These are phyloP conservation scores for Sciurus niger DNA, from an alignment of 2,113 vertebrate species.

Conservation along the genomic window DNA sequence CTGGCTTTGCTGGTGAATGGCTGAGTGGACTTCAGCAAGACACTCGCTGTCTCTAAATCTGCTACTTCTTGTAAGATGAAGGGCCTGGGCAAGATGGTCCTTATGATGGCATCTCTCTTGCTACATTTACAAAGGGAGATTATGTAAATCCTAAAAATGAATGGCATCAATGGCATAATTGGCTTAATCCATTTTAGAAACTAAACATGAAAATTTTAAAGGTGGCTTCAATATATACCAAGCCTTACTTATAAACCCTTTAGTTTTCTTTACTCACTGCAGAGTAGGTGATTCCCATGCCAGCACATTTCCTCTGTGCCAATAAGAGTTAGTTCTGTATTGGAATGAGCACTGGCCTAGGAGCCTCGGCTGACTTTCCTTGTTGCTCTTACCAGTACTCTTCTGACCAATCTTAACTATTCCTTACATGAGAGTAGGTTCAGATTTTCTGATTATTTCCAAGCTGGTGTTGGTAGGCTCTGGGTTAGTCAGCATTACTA, in stretches of 20 bases:
- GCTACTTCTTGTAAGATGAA: neutral
- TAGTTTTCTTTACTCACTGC: neutral
- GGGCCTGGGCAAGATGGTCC: neutral
- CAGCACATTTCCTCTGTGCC: neutral
- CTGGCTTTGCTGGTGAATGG: neutral
- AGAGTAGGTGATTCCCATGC: neutral
- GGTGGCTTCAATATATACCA: neutral
- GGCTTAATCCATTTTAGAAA: neutral
- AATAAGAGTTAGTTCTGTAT: neutral
- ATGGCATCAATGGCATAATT: neutral
- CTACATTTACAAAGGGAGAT: neutral
- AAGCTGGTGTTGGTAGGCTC: neutral
- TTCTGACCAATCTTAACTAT: neutral
- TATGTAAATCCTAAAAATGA: neutral
- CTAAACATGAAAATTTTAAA: slow-evolving; percentile 7
- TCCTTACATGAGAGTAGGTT: neutral
- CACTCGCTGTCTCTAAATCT: neutral
- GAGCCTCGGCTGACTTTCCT: neutral
- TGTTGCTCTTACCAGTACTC: neutral
- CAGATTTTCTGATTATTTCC: neutral
- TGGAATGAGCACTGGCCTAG: neutral
- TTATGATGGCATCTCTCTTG: neutral
- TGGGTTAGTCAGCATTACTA: neutral
- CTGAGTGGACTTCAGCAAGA: neutral
- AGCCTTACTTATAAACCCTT: neutral